phyloP scores from a whole-genome alignment of 2,797 vertebrate species.

The Neostethus bicornis region DNA sequence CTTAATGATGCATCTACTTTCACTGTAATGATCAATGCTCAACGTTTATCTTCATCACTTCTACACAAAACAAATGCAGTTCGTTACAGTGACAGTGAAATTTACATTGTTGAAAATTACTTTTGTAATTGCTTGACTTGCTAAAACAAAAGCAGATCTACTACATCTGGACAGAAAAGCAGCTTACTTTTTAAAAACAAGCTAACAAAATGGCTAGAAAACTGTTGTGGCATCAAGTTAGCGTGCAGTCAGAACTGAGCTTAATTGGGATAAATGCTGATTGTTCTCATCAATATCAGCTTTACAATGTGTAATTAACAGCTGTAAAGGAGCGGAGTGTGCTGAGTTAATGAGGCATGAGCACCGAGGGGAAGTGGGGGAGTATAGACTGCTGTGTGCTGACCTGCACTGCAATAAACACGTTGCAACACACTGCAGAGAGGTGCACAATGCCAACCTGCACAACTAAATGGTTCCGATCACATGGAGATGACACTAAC shows the following conservation, averaged over 20 bases:
- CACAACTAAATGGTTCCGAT: slow-evolving; percentile 29
- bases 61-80: slow-evolving; percentile 23
- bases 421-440: slow-evolving; percentile 48
- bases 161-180: slow-evolving; percentile 15
- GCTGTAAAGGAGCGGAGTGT: slow-evolving; percentile 70
- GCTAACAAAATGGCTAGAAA: slow-evolving; percentile 18
- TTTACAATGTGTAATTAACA: slow-evolving; percentile 74
- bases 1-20: slow-evolving; percentile 55
- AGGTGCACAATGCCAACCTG: slow-evolving; percentile 20
- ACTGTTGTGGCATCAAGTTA: slow-evolving; percentile 35
- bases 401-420: slow-evolving; percentile 63
- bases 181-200: background rate
- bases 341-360: slow-evolving; percentile 75
- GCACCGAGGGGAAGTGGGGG: slow-evolving; percentile 44
- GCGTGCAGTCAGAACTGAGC: slow-evolving; percentile 39
- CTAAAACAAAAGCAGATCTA: slow-evolving; percentile 15
- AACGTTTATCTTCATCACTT: slow-evolving; percentile 29
- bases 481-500: slow-evolving; percentile 21
- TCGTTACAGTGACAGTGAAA: background rate
- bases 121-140: slow-evolving; percentile 8
- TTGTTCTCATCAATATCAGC: slow-evolving; percentile 67
- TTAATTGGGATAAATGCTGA: slow-evolving; percentile 63
- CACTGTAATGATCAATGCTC: slow-evolving; percentile 43
- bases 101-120: background rate
- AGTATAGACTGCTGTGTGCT: slow-evolving; percentile 59